Percentiles rank a stretch among this genome's conserved stretches.
These are phyloP conservation scores for Euglossa dilemma DNA, from an alignment of 1,140 invertebrate species.

Conservation along the genomic window DNA sequence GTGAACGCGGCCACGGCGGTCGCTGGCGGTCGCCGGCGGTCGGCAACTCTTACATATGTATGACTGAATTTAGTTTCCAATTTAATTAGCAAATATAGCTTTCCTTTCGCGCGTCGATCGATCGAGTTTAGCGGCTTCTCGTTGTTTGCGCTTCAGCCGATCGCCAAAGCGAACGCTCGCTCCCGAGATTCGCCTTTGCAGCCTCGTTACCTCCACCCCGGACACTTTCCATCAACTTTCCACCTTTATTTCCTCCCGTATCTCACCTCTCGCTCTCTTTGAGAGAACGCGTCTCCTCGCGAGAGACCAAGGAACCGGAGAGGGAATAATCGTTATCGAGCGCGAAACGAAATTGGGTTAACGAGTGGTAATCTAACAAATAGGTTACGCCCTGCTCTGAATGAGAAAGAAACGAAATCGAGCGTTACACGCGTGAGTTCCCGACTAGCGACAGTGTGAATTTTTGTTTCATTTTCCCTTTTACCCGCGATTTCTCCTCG, in stretches of 20 bases:
- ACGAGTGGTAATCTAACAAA: too few relatives aligned
- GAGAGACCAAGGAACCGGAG: too few relatives aligned
- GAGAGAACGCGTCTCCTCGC: too few relatives aligned
- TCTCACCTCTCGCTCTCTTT: background rate
- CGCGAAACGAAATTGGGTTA: too few relatives aligned
- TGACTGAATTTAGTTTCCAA: constrained; percentile 36
- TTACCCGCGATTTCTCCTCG: too few relatives aligned
- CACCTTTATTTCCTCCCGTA: background rate
- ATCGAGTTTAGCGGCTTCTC: constrained; percentile 32
- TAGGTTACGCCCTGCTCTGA: too few relatives aligned
- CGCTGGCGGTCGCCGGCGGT: too few relatives aligned
- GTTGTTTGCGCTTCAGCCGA: background rate
- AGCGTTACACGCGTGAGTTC: too few relatives aligned
- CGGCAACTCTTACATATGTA: background rate
- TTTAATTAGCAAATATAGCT: constrained; percentile 58
- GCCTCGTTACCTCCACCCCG: background rate
- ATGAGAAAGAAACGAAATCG: too few relatives aligned
- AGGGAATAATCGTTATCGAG: too few relatives aligned
- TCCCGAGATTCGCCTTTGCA: background rate
- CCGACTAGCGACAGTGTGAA: too few relatives aligned
- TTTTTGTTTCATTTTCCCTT: too few relatives aligned
- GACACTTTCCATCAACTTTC: background rate
- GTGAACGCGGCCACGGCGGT: constrained; percentile 9
- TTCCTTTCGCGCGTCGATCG: background rate
- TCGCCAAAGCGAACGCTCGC: background rate